Percentiles rank a stretch among this genome's conserved stretches.
Evolutionary conservation across 1,140 invertebrate species (phyloP).

Genomic region (Drosophila malerkotliana): DNA sequence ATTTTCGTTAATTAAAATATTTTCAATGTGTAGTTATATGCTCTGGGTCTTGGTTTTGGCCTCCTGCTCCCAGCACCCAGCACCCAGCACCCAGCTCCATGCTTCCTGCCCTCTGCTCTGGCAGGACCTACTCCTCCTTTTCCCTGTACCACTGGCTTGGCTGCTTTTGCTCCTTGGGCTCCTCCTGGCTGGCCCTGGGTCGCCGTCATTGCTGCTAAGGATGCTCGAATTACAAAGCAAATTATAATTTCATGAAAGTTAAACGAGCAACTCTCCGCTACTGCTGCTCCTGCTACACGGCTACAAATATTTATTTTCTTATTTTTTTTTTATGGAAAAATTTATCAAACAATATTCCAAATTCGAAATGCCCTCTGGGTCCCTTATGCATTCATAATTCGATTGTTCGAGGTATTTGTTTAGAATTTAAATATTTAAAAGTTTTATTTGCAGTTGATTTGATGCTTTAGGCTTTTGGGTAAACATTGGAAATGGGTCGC

Average conservation of each 20-base stretch:
- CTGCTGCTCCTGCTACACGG: conserved; percentile 19
- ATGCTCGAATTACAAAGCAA: conserved; percentile 82
- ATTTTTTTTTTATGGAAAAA: neutral
- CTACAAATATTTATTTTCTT: neutral
- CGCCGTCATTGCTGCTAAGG: conserved; percentile 65
- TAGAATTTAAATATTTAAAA: neutral
- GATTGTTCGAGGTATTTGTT: neutral
- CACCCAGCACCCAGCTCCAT: neutral
- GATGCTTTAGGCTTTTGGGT: neutral
- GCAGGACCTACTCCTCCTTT: conserved; percentile 4
- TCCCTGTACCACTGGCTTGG: conserved; percentile 9
- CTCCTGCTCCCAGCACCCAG: neutral
- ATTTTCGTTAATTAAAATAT: conserved; percentile 83
- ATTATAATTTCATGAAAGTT: conserved; percentile 84
- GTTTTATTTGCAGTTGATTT: neutral
- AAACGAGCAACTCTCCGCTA: conserved; percentile 77
- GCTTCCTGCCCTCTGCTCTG: neutral
- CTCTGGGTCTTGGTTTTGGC: conserved; percentile 17
- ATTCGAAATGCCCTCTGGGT: neutral
- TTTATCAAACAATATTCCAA: neutral
- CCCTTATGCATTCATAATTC: neutral
- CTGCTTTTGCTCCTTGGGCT: conserved; percentile 27
- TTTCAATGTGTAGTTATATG: conserved; percentile 68
- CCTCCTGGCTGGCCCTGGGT: conserved; percentile 43
- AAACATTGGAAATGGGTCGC: neutral